Conservation (phyloP, 2,888 invertebrate species). For the Cheilosia soror region DNA sequence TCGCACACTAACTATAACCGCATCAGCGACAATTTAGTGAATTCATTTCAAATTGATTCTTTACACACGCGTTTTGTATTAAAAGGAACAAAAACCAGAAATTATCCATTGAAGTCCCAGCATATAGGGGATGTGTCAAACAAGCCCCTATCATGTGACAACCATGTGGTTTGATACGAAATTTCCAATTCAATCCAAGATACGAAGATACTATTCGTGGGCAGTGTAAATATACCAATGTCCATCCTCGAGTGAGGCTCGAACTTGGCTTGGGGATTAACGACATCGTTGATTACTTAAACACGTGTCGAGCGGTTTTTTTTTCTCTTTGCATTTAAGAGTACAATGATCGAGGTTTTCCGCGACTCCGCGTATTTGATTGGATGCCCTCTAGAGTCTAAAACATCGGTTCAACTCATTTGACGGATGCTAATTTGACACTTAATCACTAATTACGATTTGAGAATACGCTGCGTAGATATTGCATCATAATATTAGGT, state of each 20-base stretch:
- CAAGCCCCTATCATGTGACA: slow-evolving; percentile 39
- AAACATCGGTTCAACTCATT: background rate
- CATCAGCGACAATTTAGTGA: slow-evolving; percentile 21
- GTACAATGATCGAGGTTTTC: background rate
- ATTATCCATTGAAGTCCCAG: background rate
- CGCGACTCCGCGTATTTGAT: no score
- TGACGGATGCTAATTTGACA: background rate
- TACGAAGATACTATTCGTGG: no score
- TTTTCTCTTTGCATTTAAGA: background rate
- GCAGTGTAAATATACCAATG: background rate
- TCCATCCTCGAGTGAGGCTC: background rate
- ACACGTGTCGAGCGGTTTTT: background rate
- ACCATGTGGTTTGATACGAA: slow-evolving; percentile 8
- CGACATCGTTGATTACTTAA: slow-evolving; percentile 1
- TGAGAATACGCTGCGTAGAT: background rate
- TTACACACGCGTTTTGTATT: slow-evolving; percentile 46
- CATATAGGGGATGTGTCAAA: slow-evolving; percentile 13
- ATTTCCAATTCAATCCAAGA: slow-evolving; percentile 11
- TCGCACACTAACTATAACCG: background rate
- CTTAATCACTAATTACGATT: background rate
- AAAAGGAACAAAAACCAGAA: background rate
- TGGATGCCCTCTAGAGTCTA: no score
- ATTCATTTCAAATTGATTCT: slow-evolving; percentile 46
- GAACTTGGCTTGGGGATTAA: background rate
- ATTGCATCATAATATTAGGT: background rate